phyloP scores from a whole-genome alignment of 2,797 vertebrate genomes.

The Fistularia tabacaria region DNA sequence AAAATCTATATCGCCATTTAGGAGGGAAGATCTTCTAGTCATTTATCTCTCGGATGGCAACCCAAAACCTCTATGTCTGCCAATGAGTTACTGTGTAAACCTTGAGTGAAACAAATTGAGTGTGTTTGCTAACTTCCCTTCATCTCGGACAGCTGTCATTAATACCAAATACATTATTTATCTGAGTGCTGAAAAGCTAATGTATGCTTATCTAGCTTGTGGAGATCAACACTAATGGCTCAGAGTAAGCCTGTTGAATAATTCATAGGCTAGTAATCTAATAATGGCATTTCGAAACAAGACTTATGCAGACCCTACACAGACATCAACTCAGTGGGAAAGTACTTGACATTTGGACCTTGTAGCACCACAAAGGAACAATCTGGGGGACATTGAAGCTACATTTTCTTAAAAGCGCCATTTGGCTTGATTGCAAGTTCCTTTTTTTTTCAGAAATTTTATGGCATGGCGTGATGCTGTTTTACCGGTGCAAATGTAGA shows the following conservation, averaged over 20 bases:
- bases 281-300: conserved; percentile 69
- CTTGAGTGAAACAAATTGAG: conserved; percentile 33
- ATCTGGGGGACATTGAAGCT: conserved; percentile 26
- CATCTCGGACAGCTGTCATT: conserved; percentile 46
- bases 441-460: conserved; percentile 35
- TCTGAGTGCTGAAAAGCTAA: conserved; percentile 52
- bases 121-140: conserved; percentile 44
- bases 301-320: conserved; percentile 60
- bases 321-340: conserved; percentile 59
- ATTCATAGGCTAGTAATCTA: conserved; percentile 70
- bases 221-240: conserved; percentile 65
- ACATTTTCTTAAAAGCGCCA: conserved; percentile 21
- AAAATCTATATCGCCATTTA: background rate
- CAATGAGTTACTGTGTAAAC: conserved; percentile 19
- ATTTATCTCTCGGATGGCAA: no score
- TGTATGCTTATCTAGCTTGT: conserved; percentile 50
- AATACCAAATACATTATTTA: conserved; percentile 65
- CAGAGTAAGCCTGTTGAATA: conserved; percentile 60
- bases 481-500: conserved; percentile 71
- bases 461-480: conserved; percentile 63
- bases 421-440: conserved; percentile 23
- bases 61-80: conserved; percentile 11
- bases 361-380: conserved; percentile 64
- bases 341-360: conserved; percentile 76
- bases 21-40: background rate